phyloP scores from a whole-genome alignment of 2,888 invertebrate genomes.

The Rhogogaster chlorosoma region DNA sequence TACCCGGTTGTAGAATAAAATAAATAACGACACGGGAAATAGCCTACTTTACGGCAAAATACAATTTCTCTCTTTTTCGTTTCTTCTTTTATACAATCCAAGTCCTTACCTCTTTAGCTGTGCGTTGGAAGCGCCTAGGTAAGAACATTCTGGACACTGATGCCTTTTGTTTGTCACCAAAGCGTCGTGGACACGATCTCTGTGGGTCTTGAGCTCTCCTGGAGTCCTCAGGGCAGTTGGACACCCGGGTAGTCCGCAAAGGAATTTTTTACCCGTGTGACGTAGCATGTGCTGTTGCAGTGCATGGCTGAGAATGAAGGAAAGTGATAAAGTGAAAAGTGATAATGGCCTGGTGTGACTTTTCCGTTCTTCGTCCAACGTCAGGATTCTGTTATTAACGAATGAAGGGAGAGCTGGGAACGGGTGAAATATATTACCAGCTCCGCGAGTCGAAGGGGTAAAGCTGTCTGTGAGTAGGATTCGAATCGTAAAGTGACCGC shows the following conservation, averaged over 20 bases:
- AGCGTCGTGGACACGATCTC: constrained; percentile 79
- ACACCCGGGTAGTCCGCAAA: constrained; percentile 81
- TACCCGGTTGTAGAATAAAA: constrained; percentile 18
- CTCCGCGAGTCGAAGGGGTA: neutral
- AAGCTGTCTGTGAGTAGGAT: neutral
- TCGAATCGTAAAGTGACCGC: constrained; percentile 16
- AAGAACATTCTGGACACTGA: constrained; percentile 81
- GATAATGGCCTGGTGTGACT: neutral
- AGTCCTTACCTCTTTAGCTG: constrained; percentile 79
- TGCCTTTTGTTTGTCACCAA: constrained; percentile 79
- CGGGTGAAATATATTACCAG: neutral
- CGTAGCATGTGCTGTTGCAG: constrained; percentile 82
- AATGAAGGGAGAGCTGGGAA: neutral
- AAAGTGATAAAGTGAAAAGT: constrained; percentile 45
- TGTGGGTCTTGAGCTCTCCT: constrained; percentile 81
- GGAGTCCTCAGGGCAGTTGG: constrained; percentile 80
- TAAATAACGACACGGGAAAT: neutral
- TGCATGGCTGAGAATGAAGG: constrained; percentile 77
- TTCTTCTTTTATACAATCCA: neutral
- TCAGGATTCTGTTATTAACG: neutral
- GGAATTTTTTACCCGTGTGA: constrained; percentile 80
- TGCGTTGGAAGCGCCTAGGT: constrained; percentile 74
- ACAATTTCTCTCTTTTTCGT: neutral
- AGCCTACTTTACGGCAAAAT: neutral
- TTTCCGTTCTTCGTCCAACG: neutral